phyloP scores from a whole-genome alignment of 2,113 vertebrate species.

The Archilochus colubris region DNA sequence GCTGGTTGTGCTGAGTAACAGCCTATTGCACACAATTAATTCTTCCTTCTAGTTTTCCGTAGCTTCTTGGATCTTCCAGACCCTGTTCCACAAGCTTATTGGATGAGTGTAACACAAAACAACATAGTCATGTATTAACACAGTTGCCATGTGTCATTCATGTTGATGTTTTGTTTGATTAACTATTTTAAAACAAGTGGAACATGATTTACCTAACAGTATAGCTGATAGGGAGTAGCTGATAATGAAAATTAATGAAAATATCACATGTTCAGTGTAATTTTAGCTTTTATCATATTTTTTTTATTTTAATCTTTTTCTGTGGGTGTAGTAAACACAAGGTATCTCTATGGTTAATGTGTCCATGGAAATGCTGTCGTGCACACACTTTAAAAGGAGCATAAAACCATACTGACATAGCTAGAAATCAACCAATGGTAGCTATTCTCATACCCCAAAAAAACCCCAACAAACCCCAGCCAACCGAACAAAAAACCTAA shows the following conservation, averaged over 20 bases:
- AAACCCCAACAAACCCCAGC: too few species aligned
- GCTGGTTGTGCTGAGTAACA: not conserved
- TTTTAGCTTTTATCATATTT: not conserved
- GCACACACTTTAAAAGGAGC: not conserved
- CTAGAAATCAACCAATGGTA: not conserved
- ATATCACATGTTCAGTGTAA: not conserved
- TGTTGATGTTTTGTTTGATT: not conserved
- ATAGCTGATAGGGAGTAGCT: not conserved
- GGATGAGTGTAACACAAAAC: not conserved
- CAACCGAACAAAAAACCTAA: not conserved
- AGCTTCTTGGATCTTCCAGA: not conserved
- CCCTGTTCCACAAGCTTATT: not conserved
- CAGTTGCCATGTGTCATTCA: not conserved
- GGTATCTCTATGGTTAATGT: not conserved
- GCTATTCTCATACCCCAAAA: not conserved
- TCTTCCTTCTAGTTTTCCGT: not conserved
- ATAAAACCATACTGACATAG: not conserved
- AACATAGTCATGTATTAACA: not conserved
- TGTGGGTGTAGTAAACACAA: not conserved
- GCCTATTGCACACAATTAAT: not conserved
- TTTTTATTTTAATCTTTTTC: not conserved
- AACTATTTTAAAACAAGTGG: not conserved
- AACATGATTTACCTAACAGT: not conserved
- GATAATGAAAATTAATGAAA: not conserved
- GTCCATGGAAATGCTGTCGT: not conserved